These are phyloP conservation scores for Catamblyrhynchus diadema DNA, from an alignment of 2,797 vertebrate species.

Conservation along the genomic window DNA sequence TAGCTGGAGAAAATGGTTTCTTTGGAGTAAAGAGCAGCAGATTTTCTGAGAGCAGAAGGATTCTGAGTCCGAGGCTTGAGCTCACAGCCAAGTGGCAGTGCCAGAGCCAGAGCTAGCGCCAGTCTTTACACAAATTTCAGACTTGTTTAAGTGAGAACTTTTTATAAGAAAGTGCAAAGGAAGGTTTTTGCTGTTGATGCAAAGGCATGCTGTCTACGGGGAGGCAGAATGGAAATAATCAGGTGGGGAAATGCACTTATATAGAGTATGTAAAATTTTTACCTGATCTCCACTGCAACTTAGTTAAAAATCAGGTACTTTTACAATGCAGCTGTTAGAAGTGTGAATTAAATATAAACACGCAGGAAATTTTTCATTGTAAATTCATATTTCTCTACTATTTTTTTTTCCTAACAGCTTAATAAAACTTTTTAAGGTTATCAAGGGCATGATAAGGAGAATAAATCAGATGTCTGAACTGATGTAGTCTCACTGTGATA, in stretches of 20 bases:
- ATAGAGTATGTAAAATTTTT: not conserved
- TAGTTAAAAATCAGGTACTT: not conserved
- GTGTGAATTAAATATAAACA: not conserved
- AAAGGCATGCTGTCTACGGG: not conserved
- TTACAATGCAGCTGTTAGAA: rapidly evolving
- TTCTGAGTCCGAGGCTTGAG: not conserved
- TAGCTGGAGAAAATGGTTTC: not conserved
- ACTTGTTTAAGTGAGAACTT: not conserved
- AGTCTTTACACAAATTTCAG: not conserved
- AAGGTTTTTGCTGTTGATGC: not conserved
- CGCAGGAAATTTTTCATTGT: not conserved
- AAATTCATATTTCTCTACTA: not conserved
- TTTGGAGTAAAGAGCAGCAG: not conserved
- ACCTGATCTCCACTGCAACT: not conserved
- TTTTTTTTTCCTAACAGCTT: not conserved
- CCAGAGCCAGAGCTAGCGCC: not conserved
- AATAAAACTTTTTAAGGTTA: not conserved
- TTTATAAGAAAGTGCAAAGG: not conserved
- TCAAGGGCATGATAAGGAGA: not conserved
- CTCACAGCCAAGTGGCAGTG: not conserved
- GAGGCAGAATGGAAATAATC: not conserved
- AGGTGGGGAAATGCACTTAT: not conserved
- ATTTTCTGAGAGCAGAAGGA: not conserved
- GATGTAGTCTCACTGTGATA: not conserved
- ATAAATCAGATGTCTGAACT: not conserved